These are phyloP conservation scores for Beris morrisii DNA, from an alignment of 2,888 invertebrate genomes.

Conservation along the genomic window DNA sequence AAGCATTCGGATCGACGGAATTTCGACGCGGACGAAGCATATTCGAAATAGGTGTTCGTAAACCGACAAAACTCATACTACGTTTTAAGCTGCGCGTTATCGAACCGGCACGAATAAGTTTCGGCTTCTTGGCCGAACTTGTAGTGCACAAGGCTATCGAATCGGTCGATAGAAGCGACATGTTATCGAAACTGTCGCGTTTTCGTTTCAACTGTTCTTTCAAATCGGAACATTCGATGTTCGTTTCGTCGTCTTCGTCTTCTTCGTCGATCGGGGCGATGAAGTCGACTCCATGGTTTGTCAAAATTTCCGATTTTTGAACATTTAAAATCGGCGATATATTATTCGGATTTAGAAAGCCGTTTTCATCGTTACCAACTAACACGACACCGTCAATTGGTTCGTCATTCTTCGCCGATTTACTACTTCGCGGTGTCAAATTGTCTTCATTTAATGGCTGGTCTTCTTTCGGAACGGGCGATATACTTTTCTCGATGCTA, in stretches of 20 bases:
- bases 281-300: slow-evolving; percentile 10
- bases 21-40: slow-evolving; percentile 44
- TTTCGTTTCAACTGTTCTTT: slow-evolving; percentile 53
- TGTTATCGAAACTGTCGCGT: slow-evolving; percentile 53
- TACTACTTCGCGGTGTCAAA: slow-evolving; percentile 43
- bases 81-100: slow-evolving; percentile 53
- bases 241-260: slow-evolving; percentile 52
- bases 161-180: slow-evolving; percentile 53
- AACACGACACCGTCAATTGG: slow-evolving; percentile 42
- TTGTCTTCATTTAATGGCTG: slow-evolving; percentile 10
- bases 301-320: not conserved
- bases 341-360: slow-evolving; percentile 45
- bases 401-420: slow-evolving; percentile 37
- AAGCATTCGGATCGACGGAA: slow-evolving; percentile 49
- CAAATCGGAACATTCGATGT: slow-evolving; percentile 38
- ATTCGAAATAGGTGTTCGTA: slow-evolving; percentile 51
- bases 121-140: slow-evolving; percentile 52
- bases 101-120: slow-evolving; percentile 54
- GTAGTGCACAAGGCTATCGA: slow-evolving; percentile 48
- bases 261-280: slow-evolving; percentile 51
- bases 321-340: slow-evolving; percentile 52
- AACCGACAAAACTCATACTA: slow-evolving; percentile 55
- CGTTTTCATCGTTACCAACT: slow-evolving; percentile 40
- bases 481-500: slow-evolving; percentile 41
- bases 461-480: slow-evolving; percentile 19